Percentiles rank a stretch among this genome's conserved stretches.
Evolutionary conservation across 2,888 invertebrate genomes (phyloP).

Genomic region (Endomychus coccineus): DNA sequence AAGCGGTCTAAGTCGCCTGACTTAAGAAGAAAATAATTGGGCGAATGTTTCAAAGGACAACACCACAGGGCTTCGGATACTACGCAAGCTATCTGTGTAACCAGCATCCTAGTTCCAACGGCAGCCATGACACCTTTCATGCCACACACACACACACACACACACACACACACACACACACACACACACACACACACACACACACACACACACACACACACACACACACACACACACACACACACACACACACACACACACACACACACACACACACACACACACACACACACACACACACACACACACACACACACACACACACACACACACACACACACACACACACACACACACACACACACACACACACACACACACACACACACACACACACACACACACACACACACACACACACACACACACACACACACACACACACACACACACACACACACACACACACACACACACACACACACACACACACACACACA

Average conservation of each 20-base stretch:
- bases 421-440: slow-evolving; percentile 1
- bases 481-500: slow-evolving; percentile 1
- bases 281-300: slow-evolving; percentile 1
- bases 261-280: slow-evolving; percentile 1
- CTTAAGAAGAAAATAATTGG: too few relatives aligned
- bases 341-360: slow-evolving; percentile 1
- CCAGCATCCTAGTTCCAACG: too few relatives aligned
- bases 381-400: slow-evolving; percentile 1
- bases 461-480: slow-evolving; percentile 1
- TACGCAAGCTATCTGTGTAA: too few relatives aligned
- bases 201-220: slow-evolving; percentile 1
- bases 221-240: slow-evolving; percentile 1
- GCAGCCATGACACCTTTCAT: too few relatives aligned
- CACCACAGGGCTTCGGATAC: too few relatives aligned
- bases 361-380: slow-evolving; percentile 1
- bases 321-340: slow-evolving; percentile 1
- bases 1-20: too few relatives aligned
- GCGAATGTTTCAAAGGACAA: too few relatives aligned
- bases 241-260: slow-evolving; percentile 1
- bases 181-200: slow-evolving; percentile 1
- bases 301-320: slow-evolving; percentile 1
- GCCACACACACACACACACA: slow-evolving; percentile 1
- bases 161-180: slow-evolving; percentile 1
- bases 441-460: slow-evolving; percentile 1
- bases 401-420: slow-evolving; percentile 1